phyloP scores from a whole-genome alignment of 2,888 invertebrate genomes.

The Exocentrus adspersus region DNA sequence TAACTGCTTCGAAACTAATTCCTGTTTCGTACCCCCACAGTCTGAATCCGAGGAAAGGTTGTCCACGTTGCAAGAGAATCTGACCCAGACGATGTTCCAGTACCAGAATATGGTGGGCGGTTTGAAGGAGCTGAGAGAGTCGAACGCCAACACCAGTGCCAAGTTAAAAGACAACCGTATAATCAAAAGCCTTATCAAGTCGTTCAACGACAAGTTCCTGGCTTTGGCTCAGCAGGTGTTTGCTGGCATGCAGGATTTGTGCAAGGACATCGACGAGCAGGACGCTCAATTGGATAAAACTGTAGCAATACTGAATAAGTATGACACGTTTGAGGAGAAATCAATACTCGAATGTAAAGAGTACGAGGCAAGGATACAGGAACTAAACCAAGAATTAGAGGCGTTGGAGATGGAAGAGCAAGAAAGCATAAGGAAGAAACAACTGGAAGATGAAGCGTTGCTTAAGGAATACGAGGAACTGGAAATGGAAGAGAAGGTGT shows the following conservation, averaged over 20 bases:
- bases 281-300: conserved; percentile 13
- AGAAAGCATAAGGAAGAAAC: background rate
- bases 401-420: background rate
- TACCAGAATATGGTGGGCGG: conserved; percentile 8
- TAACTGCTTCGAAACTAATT: background rate
- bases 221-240: conserved; percentile 20
- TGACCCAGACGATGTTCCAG: conserved; percentile 10
- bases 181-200: conserved; percentile 21
- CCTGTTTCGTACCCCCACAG: background rate
- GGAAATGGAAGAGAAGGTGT: background rate
- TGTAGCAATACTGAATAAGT: background rate
- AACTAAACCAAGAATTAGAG: conserved; percentile 2
- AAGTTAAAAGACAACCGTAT: conserved; percentile 15
- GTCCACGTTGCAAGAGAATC: conserved; percentile 6
- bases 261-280: background rate
- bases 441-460: background rate
- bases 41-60: conserved; percentile 24
- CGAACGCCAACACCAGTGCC: conserved; percentile 1
- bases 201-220: conserved; percentile 3
- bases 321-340: conserved; percentile 9
- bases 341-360: no score
- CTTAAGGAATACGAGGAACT: conserved; percentile 8
- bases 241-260: conserved; percentile 20
- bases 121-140: conserved; percentile 8
- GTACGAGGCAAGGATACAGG: conserved; percentile 4